A percentile compares a stretch with the other conserved stretches of the same genome.
phyloP scores from a whole-genome alignment of 1,140 invertebrate species.

The Orius insidiosus region DNA sequence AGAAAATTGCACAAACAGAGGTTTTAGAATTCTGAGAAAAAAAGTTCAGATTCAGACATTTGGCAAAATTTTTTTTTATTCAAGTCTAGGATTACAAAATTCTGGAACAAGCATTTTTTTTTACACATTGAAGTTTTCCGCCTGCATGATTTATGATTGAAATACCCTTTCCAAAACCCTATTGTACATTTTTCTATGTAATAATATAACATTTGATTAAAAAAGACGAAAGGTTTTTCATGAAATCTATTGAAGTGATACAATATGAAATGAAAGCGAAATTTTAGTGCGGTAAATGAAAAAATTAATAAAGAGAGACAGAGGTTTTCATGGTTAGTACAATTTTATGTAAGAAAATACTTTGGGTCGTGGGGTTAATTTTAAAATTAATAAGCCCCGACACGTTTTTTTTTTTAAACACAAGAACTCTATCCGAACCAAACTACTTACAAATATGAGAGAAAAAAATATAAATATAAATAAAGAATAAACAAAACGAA shows the following conservation, averaged over 20 bases:
- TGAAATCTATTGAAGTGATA: too few relatives aligned
- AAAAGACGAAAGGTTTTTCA: too few relatives aligned
- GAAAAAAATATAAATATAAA: background rate
- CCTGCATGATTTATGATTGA: slow-evolving; percentile 53
- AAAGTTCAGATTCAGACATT: slow-evolving; percentile 17
- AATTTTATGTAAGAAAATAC: too few relatives aligned
- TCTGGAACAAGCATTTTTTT: slow-evolving; percentile 15
- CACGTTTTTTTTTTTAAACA: too few relatives aligned
- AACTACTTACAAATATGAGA: slow-evolving; percentile 2
- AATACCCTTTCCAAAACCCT: slow-evolving; percentile 58
- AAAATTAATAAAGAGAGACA: too few relatives aligned
- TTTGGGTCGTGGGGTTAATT: too few relatives aligned
- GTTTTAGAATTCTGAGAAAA: slow-evolving; percentile 24
- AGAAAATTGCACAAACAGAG: slow-evolving; percentile 18
- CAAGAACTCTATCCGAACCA: too few relatives aligned
- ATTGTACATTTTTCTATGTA: slow-evolving; percentile 47
- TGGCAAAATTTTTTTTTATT: slow-evolving; percentile 9
- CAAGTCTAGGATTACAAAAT: slow-evolving; percentile 14
- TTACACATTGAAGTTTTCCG: slow-evolving; percentile 29
- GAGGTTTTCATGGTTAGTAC: too few relatives aligned
- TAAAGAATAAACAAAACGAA: background rate
- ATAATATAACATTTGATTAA: slow-evolving; percentile 24
- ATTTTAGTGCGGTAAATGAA: too few relatives aligned
- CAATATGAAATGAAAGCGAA: too few relatives aligned
- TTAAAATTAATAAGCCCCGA: too few relatives aligned